A percentile compares a stretch with the other conserved stretches of the same genome.
Conservation (phyloP, 2,888 invertebrate species). For the Seira sanloemensis region DNA sequence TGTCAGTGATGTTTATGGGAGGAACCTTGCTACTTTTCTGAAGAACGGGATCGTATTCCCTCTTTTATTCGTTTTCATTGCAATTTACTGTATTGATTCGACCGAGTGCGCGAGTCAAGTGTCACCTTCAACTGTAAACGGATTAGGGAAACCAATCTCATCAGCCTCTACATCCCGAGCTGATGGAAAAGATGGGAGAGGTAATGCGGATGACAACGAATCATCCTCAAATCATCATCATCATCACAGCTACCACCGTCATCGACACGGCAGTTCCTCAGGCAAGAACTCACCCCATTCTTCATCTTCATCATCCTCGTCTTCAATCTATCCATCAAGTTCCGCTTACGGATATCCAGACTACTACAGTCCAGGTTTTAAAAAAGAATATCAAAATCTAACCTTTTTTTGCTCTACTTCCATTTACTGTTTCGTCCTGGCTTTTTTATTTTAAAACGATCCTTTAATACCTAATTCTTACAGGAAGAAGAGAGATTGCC, state of each 20-base stretch:
- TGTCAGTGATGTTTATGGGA: not conserved
- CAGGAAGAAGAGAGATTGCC: not conserved
- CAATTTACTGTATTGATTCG: constrained; percentile 37
- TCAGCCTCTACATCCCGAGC: not conserved
- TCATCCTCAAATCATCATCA: constrained; percentile 23
- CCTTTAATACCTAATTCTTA: not conserved
- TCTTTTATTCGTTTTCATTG: constrained; percentile 33
- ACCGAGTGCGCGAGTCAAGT: constrained; percentile 40
- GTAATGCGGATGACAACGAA: constrained; percentile 32
- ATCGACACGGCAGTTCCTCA: constrained; percentile 26
- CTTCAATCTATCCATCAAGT: constrained; percentile 10
- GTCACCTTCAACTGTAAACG: constrained; percentile 49
- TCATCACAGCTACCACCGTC: constrained; percentile 4
- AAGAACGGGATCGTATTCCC: constrained; percentile 25
- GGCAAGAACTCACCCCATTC: constrained; percentile 39
- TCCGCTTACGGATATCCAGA: constrained; percentile 36
- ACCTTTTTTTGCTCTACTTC: too few species aligned
- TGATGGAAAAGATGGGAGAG: constrained; percentile 21
- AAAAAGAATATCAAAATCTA: too few species aligned
- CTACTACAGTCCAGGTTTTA: constrained; percentile 27
- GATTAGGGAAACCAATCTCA: constrained; percentile 48
- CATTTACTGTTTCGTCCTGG: too few species aligned
- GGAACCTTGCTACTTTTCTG: not conserved
- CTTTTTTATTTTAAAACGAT: not conserved
- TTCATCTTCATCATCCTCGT: not conserved